phyloP scores from a whole-genome alignment of 2,888 invertebrate genomes.

The Yponomeuta malinellus region DNA sequence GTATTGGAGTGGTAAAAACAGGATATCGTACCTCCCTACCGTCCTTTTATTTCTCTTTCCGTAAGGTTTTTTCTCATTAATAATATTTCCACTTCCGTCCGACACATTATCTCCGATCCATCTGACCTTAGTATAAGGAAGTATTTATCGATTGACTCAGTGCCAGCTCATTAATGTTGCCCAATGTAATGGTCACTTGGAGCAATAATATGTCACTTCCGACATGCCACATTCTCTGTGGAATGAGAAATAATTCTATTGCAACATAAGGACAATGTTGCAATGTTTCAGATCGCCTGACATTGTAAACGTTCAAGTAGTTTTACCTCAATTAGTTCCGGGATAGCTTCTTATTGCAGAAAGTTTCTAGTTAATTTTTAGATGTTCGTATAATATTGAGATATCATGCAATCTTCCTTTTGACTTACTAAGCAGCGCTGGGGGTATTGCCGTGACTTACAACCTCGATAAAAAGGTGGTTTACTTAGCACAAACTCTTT shows the following conservation, averaged over 20 bases:
- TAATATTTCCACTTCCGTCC: background rate
- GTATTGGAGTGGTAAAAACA: too few species aligned
- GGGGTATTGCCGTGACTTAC: too few species aligned
- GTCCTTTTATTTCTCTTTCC: background rate
- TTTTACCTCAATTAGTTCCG: too few species aligned
- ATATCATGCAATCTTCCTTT: too few species aligned
- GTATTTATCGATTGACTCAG: conserved; percentile 32
- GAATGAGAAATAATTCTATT: conserved; percentile 4
- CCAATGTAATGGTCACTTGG: conserved; percentile 46
- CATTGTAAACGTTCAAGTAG: too few species aligned
- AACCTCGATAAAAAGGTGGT: too few species aligned
- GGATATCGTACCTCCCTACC: background rate
- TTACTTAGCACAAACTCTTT: too few species aligned
- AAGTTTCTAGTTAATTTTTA: too few species aligned
- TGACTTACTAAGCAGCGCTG: too few species aligned
- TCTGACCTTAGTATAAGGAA: conserved; percentile 43
- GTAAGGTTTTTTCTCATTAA: background rate
- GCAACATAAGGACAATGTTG: background rate
- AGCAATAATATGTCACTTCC: conserved; percentile 34
- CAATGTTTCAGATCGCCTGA: too few species aligned
- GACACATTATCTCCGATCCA: conserved; percentile 7
- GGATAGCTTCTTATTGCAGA: too few species aligned
- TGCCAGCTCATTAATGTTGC: conserved; percentile 36
- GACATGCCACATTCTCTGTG: conserved; percentile 25
- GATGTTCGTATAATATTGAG: too few species aligned